These are phyloP conservation scores for Dicrurus megarhynchus DNA, from an alignment of 2,113 vertebrate species.

Conservation along the genomic window DNA sequence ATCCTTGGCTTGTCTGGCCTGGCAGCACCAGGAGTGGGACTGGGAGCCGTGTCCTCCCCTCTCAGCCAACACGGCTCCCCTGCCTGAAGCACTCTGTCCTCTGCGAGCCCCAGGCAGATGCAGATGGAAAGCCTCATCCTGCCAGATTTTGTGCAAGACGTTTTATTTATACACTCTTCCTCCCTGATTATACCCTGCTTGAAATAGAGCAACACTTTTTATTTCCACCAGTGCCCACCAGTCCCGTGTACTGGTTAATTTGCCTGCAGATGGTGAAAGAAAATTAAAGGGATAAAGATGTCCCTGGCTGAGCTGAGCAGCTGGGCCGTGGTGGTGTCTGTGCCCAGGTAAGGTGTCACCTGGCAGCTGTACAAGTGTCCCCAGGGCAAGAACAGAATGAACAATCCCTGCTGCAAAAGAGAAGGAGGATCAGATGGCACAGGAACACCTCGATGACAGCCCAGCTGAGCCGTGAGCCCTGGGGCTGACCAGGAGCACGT, in stretches of 20 bases:
- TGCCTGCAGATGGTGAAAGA: not conserved
- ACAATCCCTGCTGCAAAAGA: not conserved
- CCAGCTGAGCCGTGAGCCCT: not conserved
- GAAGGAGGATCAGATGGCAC: not conserved
- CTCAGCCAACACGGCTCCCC: not conserved
- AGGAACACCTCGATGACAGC: not conserved
- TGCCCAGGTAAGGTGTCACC: not conserved
- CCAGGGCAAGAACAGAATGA: not conserved
- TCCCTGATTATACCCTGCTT: not conserved
- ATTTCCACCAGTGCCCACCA: not conserved
- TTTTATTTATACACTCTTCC: slow-evolving; percentile 12
- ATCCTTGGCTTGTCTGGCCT: not conserved
- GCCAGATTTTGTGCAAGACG: not conserved
- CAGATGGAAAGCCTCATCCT: not conserved
- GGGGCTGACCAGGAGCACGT: fast-evolving
- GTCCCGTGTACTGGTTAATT: not conserved
- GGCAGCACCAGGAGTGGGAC: fast-evolving
- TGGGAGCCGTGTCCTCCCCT: not conserved
- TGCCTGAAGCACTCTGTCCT: not conserved
- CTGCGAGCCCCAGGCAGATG: not conserved
- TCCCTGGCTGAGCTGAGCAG: not conserved
- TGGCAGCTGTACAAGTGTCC: not conserved
- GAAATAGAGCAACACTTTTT: not conserved
- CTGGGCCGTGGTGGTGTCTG: not conserved
- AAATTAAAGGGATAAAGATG: not conserved